phyloP scores from a whole-genome alignment of 2,113 vertebrate genomes.

The Antechinus flavipes region DNA sequence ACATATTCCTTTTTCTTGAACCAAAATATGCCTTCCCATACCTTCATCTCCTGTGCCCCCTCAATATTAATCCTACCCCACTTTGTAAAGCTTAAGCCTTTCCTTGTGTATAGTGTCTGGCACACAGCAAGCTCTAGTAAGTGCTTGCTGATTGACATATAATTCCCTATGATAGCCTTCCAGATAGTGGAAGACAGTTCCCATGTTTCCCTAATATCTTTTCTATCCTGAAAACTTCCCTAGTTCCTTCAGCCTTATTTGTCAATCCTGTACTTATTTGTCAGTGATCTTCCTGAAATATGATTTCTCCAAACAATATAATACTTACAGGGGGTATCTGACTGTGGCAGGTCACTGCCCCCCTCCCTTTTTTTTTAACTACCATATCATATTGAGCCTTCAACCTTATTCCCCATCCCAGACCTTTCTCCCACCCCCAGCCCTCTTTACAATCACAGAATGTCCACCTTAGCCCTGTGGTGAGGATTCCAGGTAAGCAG shows the following conservation, averaged over 20 bases:
- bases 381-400: background rate
- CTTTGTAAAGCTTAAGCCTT: background rate
- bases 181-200: background rate
- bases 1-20: background rate
- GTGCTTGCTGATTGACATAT: background rate
- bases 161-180: background rate
- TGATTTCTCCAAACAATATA: background rate
- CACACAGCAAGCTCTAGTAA: background rate
- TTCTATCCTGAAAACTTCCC: background rate
- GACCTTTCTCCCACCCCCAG: background rate
- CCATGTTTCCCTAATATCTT: background rate
- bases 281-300: background rate
- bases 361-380: background rate
- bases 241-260: background rate
- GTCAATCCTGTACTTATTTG: background rate
- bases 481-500: background rate
- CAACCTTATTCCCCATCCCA: background rate
- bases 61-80: background rate
- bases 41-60: background rate
- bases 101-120: background rate
- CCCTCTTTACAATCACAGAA: background rate
- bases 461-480: background rate
- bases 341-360: background rate
- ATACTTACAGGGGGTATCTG: background rate
- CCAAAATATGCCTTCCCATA: background rate